Base-by-base conservation (phyloP, 2,113 vertebrate genomes). In the Mugil cephalus region DNA sequence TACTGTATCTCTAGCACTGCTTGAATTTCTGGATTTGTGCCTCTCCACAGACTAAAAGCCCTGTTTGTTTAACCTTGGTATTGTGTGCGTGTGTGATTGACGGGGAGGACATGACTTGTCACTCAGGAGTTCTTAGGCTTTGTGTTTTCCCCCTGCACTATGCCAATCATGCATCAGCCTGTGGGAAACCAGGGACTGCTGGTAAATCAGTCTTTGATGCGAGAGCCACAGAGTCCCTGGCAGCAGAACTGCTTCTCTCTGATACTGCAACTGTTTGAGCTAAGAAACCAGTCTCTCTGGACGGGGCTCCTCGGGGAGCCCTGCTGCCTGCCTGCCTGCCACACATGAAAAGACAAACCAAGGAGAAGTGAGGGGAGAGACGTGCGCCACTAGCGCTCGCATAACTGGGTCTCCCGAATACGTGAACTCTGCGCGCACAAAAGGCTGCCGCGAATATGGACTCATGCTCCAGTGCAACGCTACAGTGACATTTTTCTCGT, bases 161-260 rank as follows among this genome's bases (percentile, higher is more conserved):
- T 69, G 84, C 80, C 84, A 84, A 88, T 88, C 87, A 86, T 1
- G 17, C 60, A 34, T 40, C 18, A 56, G 82, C 82, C 78, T 72
- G 59, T 50, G 73, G 74, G 70, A 77, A 71, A 68, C 74, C 42
- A 52, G 63, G 76, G 69, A 67, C 79, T 69, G 80, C 67, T 76
- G 73, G 72, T 63, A 77, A 88, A 87, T 83, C 78, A 38, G 81
- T 45, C 68, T 89, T 87, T 89, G 78, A 91, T 84, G 89, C 71
- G 47, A 65, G 52, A 72, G 73, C 68, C 0, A 53, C 67, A 75
- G 63, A 79, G 77, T 74, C 81, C 61, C 76, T 47, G 83, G 73
- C 80, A 79, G 68, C 52, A 77, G 66, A 79, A 60, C 79, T 64
- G 81, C 74, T 43, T 56, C 50, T 73, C 65, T 83, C 83, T 77